A percentile compares a stretch with the other conserved stretches of the same genome.
Conservation (phyloP, 2,888 invertebrate species). For the Sericinus montela region DNA sequence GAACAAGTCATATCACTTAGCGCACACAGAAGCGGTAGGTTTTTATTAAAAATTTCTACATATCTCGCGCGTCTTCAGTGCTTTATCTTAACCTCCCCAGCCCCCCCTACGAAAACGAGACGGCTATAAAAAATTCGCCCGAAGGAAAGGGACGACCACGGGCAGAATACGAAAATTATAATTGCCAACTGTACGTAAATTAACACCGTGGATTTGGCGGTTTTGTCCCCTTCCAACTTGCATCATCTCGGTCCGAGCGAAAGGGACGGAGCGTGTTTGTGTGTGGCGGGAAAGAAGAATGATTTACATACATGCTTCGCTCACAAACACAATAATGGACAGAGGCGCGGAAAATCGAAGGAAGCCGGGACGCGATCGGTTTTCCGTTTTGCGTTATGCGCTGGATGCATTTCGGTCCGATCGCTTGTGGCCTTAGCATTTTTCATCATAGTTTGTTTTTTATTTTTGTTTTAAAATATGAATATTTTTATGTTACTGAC, state of each 20-base stretch:
- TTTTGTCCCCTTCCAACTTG: conserved; percentile 42
- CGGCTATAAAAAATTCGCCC: conserved; percentile 57
- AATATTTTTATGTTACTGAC: too few relatives aligned
- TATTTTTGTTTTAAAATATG: not conserved
- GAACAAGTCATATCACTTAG: conserved; percentile 79
- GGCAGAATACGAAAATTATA: conserved; percentile 72
- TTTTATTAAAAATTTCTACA: conserved; percentile 78
- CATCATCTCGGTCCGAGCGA: conserved; percentile 31
- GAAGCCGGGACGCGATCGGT: conserved; percentile 58
- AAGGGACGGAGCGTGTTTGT: conserved; percentile 49
- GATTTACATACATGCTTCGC: conserved; percentile 67
- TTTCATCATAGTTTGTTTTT: not conserved
- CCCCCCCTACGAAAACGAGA: conserved; percentile 49
- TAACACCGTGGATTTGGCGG: conserved; percentile 70
- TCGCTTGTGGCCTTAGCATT: conserved; percentile 17
- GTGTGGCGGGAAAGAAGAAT: conserved; percentile 42
- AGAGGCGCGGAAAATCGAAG: conserved; percentile 69
- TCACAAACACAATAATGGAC: conserved; percentile 72
- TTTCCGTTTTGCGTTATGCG: conserved; percentile 57
- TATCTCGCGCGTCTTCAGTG: conserved; percentile 72
- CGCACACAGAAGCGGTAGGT: conserved; percentile 72
- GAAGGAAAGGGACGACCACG: conserved; percentile 63
- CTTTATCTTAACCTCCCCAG: conserved; percentile 60
- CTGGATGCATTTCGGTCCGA: conserved; percentile 32
- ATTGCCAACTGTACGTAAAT: conserved; percentile 78